Evolutionary conservation across 37 sponge, comb jelly and placozoan species (phyloP).

Genomic region (Petrosia ficiformis): DNA sequence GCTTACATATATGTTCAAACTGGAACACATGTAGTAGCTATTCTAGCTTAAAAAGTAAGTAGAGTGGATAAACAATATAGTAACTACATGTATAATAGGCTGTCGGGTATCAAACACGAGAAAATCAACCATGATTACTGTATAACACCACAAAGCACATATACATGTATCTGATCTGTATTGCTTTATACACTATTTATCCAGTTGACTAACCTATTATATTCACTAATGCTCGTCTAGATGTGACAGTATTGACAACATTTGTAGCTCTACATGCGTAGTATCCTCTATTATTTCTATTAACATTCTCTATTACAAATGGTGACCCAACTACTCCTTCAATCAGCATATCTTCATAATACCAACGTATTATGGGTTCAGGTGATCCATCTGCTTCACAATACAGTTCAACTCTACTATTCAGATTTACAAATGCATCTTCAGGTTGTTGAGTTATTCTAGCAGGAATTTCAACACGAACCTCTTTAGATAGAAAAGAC

Average conservation of each 20-base stretch:
- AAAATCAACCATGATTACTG: too few relatives aligned
- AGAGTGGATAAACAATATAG: too few relatives aligned
- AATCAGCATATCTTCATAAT: slow-evolving; percentile 16
- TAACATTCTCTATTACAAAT: slow-evolving; percentile 16
- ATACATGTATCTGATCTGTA: too few relatives aligned
- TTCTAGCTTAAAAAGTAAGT: too few relatives aligned
- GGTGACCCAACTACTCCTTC: neutral
- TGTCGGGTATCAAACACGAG: too few relatives aligned
- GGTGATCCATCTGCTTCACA: slow-evolving; percentile 36
- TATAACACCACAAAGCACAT: too few relatives aligned
- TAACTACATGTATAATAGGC: too few relatives aligned
- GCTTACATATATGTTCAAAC: too few relatives aligned
- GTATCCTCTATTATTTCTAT: slow-evolving; percentile 13
- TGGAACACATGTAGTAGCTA: too few relatives aligned
- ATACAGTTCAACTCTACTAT: neutral
- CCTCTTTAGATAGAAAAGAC: too few relatives aligned
- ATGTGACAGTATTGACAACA: neutral
- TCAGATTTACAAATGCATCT: neutral
- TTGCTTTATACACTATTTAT: too few relatives aligned
- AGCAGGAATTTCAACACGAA: neutral
- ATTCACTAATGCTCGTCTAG: neutral
- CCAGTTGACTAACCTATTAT: neutral
- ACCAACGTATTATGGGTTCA: slow-evolving; percentile 45
- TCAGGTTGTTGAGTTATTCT: neutral
- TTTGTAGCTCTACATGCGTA: slow-evolving; percentile 35